These are phyloP conservation scores for Morone saxatilis DNA, from an alignment of 2,113 vertebrate species.

Conservation along the genomic window DNA sequence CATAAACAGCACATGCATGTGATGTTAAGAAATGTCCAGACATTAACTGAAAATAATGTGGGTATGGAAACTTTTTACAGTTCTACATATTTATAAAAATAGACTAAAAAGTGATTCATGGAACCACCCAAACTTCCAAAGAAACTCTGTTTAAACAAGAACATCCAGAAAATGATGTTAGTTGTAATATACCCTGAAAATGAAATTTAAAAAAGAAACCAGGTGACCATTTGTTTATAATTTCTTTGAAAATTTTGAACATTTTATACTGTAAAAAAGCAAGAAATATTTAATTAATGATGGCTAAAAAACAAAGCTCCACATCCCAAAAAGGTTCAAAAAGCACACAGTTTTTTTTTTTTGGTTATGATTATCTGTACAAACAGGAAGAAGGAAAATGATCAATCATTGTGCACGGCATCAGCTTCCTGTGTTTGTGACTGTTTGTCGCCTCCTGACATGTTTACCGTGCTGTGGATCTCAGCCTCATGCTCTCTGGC, in stretches of 20 bases:
- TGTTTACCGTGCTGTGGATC: constrained; percentile 79
- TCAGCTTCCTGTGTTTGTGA: constrained; percentile 69
- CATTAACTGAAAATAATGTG: not conserved
- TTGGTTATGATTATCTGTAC: constrained; percentile 34
- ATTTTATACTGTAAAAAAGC: not conserved
- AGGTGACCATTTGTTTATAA: not conserved
- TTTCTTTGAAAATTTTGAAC: not conserved
- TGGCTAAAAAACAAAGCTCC: constrained; percentile 19
- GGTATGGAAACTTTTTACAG: not conserved
- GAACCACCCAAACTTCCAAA: not conserved
- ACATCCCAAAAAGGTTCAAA: not conserved
- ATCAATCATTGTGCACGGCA: constrained; percentile 69
- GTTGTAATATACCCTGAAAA: not conserved
- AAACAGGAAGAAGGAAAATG: constrained; percentile 66
- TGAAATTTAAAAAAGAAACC: not conserved
- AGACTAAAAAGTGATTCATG: not conserved
- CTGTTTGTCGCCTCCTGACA: constrained; percentile 63
- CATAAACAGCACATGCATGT: not conserved
- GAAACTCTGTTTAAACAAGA: constrained; percentile 2
- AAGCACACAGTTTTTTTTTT: not conserved
- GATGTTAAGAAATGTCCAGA: not conserved
- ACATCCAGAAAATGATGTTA: not conserved
- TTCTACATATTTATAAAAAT: not conserved
- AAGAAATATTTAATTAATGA: constrained; percentile 9
- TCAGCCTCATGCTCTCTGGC: constrained; percentile 86